A percentile compares a stretch with the other conserved stretches of the same genome.
Evolutionary conservation across 2,888 invertebrate species (phyloP).

Genomic region (Eupeodes luniger): DNA sequence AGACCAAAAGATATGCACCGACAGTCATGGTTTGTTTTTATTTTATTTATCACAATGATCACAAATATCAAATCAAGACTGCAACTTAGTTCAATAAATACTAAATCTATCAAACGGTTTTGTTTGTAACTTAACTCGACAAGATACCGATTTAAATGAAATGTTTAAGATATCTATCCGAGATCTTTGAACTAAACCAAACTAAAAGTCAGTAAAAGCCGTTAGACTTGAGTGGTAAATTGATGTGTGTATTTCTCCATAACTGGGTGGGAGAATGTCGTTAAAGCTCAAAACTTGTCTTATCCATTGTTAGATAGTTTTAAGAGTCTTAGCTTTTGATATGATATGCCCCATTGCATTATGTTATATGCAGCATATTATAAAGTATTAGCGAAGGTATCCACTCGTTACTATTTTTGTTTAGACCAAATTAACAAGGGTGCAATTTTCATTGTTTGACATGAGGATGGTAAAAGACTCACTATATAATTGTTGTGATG

Average conservation of each 20-base stretch:
- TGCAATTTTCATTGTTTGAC: slow-evolving; percentile 53
- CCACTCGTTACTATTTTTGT: neutral
- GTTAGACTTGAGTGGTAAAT: slow-evolving; percentile 51
- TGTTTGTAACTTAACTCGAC: slow-evolving; percentile 18
- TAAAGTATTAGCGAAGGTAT: too few species aligned
- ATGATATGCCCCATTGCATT: slow-evolving; percentile 6
- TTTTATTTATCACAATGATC: slow-evolving; percentile 22
- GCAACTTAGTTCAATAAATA: slow-evolving; percentile 13
- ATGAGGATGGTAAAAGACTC: slow-evolving; percentile 21
- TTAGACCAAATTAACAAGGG: slow-evolving; percentile 55
- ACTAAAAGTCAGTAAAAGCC: slow-evolving; percentile 29
- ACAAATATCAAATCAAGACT: slow-evolving; percentile 54
- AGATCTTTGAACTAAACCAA: slow-evolving; percentile 47
- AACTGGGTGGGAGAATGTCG: slow-evolving; percentile 37
- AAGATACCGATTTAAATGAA: slow-evolving; percentile 29
- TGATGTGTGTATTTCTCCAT: slow-evolving; percentile 5
- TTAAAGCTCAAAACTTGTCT: slow-evolving; percentile 31
- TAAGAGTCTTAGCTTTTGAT: slow-evolving; percentile 18
- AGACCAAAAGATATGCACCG: slow-evolving; percentile 60
- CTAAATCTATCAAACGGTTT: slow-evolving; percentile 55
- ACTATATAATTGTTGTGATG: neutral
- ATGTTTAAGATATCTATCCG: slow-evolving; percentile 40
- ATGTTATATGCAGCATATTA: neutral
- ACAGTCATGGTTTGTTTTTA: slow-evolving; percentile 44
- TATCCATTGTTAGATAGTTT: neutral